Evolutionary conservation across 2,888 invertebrate genomes (phyloP), one percentile per base, ranked within the genome.

Genomic region (Perithous albicinctus): DNA sequence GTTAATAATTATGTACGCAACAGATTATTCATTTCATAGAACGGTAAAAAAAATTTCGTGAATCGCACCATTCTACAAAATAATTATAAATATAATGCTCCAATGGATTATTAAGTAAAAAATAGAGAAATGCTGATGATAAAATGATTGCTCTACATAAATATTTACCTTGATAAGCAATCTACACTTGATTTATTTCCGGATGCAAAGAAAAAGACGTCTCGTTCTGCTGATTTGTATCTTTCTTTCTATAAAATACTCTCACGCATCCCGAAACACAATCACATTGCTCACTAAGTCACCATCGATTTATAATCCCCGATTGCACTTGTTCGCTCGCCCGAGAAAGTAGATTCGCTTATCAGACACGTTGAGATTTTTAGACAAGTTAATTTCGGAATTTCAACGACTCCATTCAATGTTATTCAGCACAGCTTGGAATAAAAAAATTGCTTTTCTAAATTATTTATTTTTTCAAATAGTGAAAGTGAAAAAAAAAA

Each of bases 281-380:
- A 77, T 73, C 67, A 72, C 80, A 73, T 61, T 67, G 61, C 43
- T 77, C 51, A 80, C 59, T 51, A 15, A n/a, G 59, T 80, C 76
- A 77, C 72, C 35, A 67, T 61, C 46, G 54, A 77, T 80, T 77
- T 77, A 43, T 77, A 77, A 80, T 63, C 80, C 80, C 54, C 76
- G 59, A n/a, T 76, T 80, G 72, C 56, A 72, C 64, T 80, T 23
- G 26, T 76, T 76, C 41, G 72, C 64, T 70, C 59, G 70, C 20
- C 29, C 32, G 51, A 51, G 20, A 26, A 43, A 59, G 67, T 67
- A 67, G 80, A 43, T 63, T 80, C 69, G 38, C 43, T 67, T 54
- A 51, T 80, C 70, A 7, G 12, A 18, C 12, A 43, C 66, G 61
- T 77, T 54, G 41, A 77, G 76, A 76, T 59, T 63, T 54, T 43